Percentiles rank a stretch among this genome's conserved stretches.
Conservation (phyloP, 2,113 vertebrate species). For the Thalassoma bifasciatum region DNA sequence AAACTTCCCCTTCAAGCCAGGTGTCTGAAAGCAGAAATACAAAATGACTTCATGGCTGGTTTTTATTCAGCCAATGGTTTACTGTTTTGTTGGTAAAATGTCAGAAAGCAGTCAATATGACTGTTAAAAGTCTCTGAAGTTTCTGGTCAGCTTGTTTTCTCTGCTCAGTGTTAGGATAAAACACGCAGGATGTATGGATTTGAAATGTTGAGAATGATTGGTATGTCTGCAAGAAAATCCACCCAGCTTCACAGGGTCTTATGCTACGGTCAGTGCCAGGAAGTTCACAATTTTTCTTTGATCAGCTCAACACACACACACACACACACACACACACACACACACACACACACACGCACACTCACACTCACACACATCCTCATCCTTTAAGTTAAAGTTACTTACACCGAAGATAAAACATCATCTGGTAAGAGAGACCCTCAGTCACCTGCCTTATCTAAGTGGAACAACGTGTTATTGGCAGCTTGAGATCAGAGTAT, state of each 20-base stretch:
- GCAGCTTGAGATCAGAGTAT: not conserved
- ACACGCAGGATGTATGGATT: too few relatives aligned
- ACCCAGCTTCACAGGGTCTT: too few relatives aligned
- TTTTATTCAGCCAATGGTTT: too few relatives aligned
- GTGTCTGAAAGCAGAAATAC: too few relatives aligned
- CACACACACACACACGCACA: not conserved
- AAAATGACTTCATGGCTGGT: too few relatives aligned
- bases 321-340: not conserved
- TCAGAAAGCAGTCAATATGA: not conserved
- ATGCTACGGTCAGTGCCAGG: not conserved
- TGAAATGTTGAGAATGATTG: not conserved
- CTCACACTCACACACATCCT: too few relatives aligned
- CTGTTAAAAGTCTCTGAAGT: not conserved
- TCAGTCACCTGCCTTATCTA: not conserved
- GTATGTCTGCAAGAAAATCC: not conserved
- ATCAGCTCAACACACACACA: too few relatives aligned
- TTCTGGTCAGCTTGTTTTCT: too few relatives aligned
- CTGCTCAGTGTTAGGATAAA: too few relatives aligned
- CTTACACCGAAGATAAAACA: not conserved
- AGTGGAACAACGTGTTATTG: not conserved
- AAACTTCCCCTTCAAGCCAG: too few relatives aligned
- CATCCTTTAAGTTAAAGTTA: not conserved
- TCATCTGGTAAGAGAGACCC: too few relatives aligned
- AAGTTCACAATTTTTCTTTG: not conserved
- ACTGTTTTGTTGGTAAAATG: not conserved